These are phyloP conservation scores for Trogon melanurus DNA, from an alignment of 2,113 vertebrate genomes.

Conservation along the genomic window DNA sequence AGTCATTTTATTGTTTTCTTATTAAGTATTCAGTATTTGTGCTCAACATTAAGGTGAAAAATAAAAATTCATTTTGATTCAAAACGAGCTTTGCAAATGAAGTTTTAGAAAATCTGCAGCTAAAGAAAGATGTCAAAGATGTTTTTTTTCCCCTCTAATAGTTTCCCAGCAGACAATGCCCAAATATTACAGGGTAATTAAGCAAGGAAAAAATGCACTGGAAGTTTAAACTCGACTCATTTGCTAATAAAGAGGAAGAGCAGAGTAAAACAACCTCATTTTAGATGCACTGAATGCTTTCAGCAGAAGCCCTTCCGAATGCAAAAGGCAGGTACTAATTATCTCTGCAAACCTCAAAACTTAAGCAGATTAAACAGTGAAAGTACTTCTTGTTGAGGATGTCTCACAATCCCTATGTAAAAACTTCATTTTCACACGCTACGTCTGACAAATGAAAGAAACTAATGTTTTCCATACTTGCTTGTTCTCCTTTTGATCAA, in stretches of 20 bases:
- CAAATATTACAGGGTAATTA: not conserved
- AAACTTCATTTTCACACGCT: not conserved
- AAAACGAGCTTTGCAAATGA: not conserved
- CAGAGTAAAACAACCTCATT: not conserved
- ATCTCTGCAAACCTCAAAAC: not conserved
- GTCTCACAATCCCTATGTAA: not conserved
- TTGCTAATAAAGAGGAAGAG: not conserved
- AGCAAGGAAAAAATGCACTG: not conserved
- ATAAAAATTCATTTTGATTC: not conserved
- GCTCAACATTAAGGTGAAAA: not conserved
- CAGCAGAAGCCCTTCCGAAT: not conserved
- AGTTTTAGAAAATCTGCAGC: not conserved
- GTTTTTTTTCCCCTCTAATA: not conserved
- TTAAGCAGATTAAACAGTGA: not conserved
- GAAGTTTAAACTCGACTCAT: not conserved
- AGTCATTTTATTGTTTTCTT: not conserved
- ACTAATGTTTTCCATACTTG: not conserved
- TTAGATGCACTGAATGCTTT: not conserved
- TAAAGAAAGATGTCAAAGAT: not conserved
- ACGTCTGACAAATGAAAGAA: not conserved
- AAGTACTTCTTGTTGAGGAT: not conserved
- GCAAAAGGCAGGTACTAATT: not conserved
- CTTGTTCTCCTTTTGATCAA: not conserved
- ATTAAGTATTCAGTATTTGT: not conserved
- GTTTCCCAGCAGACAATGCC: not conserved